Base-by-base conservation (phyloP, 2,888 invertebrate species). In the Tanypteryx hageni region DNA sequence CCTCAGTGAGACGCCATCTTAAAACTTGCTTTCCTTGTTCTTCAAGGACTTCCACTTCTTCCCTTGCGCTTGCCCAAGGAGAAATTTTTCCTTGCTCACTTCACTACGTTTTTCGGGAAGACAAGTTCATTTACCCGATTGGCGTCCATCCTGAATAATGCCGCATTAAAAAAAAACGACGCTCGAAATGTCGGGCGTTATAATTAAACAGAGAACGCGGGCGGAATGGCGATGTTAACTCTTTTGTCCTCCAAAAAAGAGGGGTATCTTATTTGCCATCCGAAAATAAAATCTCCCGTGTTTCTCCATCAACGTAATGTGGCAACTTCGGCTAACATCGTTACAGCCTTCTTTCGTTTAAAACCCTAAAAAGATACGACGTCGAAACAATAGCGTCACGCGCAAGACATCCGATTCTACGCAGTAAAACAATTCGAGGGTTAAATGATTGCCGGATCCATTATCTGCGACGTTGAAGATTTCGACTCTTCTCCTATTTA, bases 1-100 rank as follows among this genome's bases (percentile, higher is more conserved):
- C 76, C 22, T 22, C 27, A 1, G 44, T 44, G n/a, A 44, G 44
- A 76, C 76, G 76, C 27, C 76, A 14, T 22, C 76, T 18, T 64
- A 64, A 61, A 89, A 89, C 89, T 89, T 44, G 64, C 89, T 89
- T 68, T 64, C 64, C 89, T 64, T 89, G 89, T 89, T 56, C 44
- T 27, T 68, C 89, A 89, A 89, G 89, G 64, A 89, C 89, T 89
- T 64, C 89, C 89, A 64, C 44, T 64, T 89, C 64, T 64, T 14
- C n/a, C 64, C 64, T 11, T 89, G 22, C 16, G 64, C 16, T 16
- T 22, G 22, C n/a, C 64, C 44, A 58, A 89, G 86, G 61, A 89
- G 64, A 89, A 89, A 89, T n/a, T 44, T 89, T 18, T 89, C 89
- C 7, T 31, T 18, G n/a, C 31, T 68, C 44, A 13, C 31, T 89